A percentile compares a stretch with the other conserved stretches of the same genome.
Evolutionary conservation across 2,113 vertebrate species (phyloP).

Genomic region (Grallaria varia): DNA sequence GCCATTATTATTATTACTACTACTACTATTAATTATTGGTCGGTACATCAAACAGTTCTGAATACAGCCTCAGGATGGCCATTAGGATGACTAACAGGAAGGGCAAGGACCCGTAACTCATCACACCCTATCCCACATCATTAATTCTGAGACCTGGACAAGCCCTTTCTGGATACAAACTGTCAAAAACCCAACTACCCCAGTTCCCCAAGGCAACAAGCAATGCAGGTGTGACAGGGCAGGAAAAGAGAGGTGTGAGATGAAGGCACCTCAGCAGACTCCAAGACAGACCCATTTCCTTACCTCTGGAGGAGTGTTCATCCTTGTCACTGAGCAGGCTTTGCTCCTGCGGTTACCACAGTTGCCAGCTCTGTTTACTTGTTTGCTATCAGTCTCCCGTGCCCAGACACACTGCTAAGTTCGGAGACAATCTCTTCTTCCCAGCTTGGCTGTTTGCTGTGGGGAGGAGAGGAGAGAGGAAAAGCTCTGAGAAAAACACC

Average conservation of each 20-base stretch:
- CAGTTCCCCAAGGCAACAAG: background rate
- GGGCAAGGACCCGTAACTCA: background rate
- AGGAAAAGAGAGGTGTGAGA: background rate
- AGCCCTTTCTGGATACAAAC: background rate
- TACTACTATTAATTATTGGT: background rate
- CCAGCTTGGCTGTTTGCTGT: constrained; percentile 31
- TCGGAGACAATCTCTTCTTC: constrained; percentile 21
- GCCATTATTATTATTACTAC: background rate
- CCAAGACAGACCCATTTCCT: background rate
- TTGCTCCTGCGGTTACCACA: background rate
- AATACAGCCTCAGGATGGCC: background rate
- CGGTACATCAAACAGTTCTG: background rate
- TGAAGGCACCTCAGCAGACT: background rate
- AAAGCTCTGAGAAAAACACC: constrained; percentile 6
- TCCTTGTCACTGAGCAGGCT: background rate
- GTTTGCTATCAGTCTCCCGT: background rate
- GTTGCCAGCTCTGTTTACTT: background rate
- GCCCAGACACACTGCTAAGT: background rate
- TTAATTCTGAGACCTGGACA: background rate
- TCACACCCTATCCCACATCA: background rate
- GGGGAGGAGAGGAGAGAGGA: constrained; percentile 4
- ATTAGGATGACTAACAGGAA: background rate
- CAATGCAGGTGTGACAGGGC: background rate
- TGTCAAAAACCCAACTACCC: background rate
- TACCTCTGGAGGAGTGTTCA: constrained; percentile 55